Conservation (phyloP, 2,888 invertebrate species). For the Cylloceria caligata region DNA sequence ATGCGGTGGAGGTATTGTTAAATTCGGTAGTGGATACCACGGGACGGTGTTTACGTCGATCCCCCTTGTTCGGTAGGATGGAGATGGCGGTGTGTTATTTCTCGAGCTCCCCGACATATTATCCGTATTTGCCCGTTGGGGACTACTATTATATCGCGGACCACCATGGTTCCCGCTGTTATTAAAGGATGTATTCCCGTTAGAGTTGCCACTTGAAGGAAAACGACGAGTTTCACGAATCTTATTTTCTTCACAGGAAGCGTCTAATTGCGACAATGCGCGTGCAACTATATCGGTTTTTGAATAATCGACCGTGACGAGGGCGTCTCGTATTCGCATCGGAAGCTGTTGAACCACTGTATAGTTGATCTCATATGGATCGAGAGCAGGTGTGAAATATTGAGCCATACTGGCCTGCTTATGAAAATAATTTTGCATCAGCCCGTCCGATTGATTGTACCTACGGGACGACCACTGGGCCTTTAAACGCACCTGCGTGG, state of each 20-base stretch:
- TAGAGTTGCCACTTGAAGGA: neutral
- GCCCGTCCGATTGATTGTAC: too few relatives aligned
- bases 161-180: neutral
- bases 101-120: too few relatives aligned
- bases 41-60: neutral
- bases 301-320: too few relatives aligned
- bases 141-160: neutral
- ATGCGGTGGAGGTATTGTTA: neutral
- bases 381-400: too few relatives aligned
- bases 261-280: too few relatives aligned
- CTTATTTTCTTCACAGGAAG: too few relatives aligned
- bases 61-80: neutral
- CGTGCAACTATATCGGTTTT: conserved; percentile 6
- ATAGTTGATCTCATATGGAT: too few relatives aligned
- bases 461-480: too few relatives aligned
- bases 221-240: neutral
- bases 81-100: too few relatives aligned
- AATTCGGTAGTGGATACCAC: conserved; percentile 4
- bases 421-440: conserved; percentile 39
- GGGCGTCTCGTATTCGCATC: too few relatives aligned
- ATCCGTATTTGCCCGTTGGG: too few relatives aligned
- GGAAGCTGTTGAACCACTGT: too few relatives aligned
- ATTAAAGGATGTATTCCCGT: neutral
- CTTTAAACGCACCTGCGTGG: conserved; percentile 33
- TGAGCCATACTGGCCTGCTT: conserved; percentile 23